Evolutionary conservation across 2,113 vertebrate genomes (phyloP).

Genomic region (Gymnogyps californianus): DNA sequence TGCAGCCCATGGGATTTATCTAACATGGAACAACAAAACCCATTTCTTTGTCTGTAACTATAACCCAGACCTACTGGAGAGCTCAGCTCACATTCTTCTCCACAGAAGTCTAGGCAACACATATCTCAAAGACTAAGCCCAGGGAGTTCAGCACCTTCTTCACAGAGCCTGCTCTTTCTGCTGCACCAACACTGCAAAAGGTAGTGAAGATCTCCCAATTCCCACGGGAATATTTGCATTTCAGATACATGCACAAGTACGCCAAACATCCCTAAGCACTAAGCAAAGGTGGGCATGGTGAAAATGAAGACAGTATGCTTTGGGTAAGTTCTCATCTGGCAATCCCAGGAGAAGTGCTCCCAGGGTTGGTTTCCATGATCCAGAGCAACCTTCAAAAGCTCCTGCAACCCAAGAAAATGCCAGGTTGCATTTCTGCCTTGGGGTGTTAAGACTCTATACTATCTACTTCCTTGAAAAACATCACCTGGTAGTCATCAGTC

Average conservation of each 20-base stretch:
- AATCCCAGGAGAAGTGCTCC: neutral
- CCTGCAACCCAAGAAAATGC: neutral
- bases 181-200: neutral
- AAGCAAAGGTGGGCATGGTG: neutral
- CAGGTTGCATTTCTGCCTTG: neutral
- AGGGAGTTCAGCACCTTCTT: neutral
- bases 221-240: neutral
- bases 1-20: neutral
- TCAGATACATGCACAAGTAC: neutral
- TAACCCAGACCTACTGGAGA: neutral
- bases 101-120: neutral
- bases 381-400: neutral
- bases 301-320: accelerated
- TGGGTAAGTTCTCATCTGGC: neutral
- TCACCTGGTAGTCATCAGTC: neutral
- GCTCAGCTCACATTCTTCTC: neutral
- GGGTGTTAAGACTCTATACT: neutral
- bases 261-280: neutral
- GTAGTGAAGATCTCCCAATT: neutral
- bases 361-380: neutral
- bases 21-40: neutral
- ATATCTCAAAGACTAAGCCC: neutral
- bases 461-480: neutral
- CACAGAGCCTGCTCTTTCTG: neutral
- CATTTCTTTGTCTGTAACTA: neutral